Conservation (phyloP, 1,140 invertebrate species). For the Drosophila persimilis region DNA sequence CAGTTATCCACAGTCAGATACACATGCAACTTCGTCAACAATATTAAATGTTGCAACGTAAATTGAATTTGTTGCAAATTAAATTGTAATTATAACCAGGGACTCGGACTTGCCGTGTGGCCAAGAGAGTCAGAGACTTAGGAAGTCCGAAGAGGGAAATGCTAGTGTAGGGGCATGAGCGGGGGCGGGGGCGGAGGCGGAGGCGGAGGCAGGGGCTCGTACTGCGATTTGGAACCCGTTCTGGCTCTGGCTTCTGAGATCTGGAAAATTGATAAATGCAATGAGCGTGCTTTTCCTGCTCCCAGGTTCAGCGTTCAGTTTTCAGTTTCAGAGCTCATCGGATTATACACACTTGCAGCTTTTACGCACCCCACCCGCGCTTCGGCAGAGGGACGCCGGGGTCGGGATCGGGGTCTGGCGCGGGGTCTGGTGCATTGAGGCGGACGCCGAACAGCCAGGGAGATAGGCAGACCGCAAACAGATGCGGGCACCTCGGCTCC, state of each 20-base stretch:
- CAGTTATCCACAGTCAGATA: slow-evolving; percentile 9
- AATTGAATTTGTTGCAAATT: slow-evolving; percentile 71
- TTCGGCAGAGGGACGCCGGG: too few species aligned
- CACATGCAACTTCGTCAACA: slow-evolving; percentile 47
- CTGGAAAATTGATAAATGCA: slow-evolving; percentile 32
- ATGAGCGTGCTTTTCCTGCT: background rate
- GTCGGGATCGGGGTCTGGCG: too few species aligned
- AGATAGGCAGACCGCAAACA: slow-evolving; percentile 28
- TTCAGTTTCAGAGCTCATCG: slow-evolving; percentile 13
- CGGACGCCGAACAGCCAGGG: background rate
- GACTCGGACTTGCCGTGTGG: slow-evolving; percentile 1
- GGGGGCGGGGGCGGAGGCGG: too few species aligned
- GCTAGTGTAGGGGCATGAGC: too few species aligned
- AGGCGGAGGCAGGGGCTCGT: too few species aligned
- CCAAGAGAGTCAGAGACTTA: too few species aligned
- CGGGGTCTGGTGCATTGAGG: background rate
- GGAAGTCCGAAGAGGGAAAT: too few species aligned
- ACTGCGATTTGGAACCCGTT: slow-evolving; percentile 1
- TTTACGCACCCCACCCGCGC: slow-evolving; percentile 2
- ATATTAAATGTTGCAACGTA: slow-evolving; percentile 51
- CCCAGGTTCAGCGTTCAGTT: background rate
- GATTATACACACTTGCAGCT: background rate
- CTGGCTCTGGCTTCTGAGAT: background rate
- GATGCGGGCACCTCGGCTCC: slow-evolving; percentile 14
- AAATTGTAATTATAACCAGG: slow-evolving; percentile 54